Base-by-base conservation (phyloP, 2,113 vertebrate genomes). In the Pachypanchax playfairii region DNA sequence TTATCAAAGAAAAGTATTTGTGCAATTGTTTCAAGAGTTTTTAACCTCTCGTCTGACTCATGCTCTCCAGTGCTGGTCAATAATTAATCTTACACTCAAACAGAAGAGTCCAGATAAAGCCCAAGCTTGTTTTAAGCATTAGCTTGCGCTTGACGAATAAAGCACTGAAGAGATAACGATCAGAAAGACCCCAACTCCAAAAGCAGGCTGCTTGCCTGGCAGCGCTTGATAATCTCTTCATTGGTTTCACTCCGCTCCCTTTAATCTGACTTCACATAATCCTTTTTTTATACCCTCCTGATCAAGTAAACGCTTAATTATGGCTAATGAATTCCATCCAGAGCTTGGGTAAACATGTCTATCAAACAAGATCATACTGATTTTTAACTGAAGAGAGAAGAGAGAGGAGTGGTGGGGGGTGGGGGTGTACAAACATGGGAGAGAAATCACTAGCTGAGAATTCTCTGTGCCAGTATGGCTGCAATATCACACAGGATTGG, bases 301-400 rank as follows among this genome's bases (percentile, higher is more conserved):
- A 92, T 91, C 87, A 91, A 92, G 84, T 91, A 87, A 90, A 91
- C 65, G 80, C 83, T 89, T 91, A 90, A 92, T 91, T 90, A 85
- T 65, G 60, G 73, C 75, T 88, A 90, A 91, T 91, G 82, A 91
- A 90, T 89, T 91, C 87, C 81, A 78, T 88, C 85, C 84, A 89
- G 73, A 89, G 83, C 83, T 87, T 65, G 73, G 75, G 81, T 91
- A 91, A 93, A 91, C 90, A 90, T 61, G 73, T 84, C 87, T 83
- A 89, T 91, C 84, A 90, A 88, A 87, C 64, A 75, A 63, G 76
- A 88, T 89, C 69, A 62, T 51, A 67, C 63, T 56, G 73, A 85
- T 87, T 85, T 82, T 85, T 57, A 75, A 79, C 61, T 76, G 60
- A 65, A 73, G 55, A 74, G 44, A 83, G 73, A 78, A 71, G 35